phyloP scores from a whole-genome alignment of 2,113 vertebrate genomes.

The Ginglymostoma cirratum region DNA sequence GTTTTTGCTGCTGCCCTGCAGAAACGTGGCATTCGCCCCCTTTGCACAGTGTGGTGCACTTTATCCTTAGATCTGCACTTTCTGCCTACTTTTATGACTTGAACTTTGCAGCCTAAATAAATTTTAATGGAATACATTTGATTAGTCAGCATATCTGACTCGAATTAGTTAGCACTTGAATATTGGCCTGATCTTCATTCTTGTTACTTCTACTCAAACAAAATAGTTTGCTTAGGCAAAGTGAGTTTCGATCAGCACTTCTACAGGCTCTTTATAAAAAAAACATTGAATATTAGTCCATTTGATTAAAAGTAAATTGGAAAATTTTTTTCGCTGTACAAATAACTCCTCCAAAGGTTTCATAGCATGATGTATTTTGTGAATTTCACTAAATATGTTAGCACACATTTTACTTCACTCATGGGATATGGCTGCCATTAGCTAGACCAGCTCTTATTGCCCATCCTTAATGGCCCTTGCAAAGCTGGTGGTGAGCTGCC shows the following conservation, averaged over 20 bases:
- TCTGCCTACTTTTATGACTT: background rate
- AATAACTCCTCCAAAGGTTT: background rate
- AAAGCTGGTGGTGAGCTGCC: too few relatives aligned
- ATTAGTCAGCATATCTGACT: background rate
- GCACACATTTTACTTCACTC: background rate
- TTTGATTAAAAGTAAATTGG: background rate
- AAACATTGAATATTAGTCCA: background rate
- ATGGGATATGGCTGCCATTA: too few relatives aligned
- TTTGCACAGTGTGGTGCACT: background rate
- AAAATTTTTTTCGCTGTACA: background rate
- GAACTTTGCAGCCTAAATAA: background rate
- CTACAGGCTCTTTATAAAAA: conserved; percentile 42
- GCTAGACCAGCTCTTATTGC: too few relatives aligned
- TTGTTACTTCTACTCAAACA: background rate
- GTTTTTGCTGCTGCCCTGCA: background rate
- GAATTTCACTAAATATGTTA: background rate
- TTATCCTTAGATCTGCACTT: background rate
- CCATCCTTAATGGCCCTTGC: too few relatives aligned
- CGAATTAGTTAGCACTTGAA: background rate
- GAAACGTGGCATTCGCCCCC: background rate
- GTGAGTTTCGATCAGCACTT: conserved; percentile 15
- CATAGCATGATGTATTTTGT: background rate
- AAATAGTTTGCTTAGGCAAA: background rate
- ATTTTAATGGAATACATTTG: background rate
- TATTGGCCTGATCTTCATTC: background rate